Conservation (phyloP, 2,113 vertebrate species). For the Glareola pratincola region DNA sequence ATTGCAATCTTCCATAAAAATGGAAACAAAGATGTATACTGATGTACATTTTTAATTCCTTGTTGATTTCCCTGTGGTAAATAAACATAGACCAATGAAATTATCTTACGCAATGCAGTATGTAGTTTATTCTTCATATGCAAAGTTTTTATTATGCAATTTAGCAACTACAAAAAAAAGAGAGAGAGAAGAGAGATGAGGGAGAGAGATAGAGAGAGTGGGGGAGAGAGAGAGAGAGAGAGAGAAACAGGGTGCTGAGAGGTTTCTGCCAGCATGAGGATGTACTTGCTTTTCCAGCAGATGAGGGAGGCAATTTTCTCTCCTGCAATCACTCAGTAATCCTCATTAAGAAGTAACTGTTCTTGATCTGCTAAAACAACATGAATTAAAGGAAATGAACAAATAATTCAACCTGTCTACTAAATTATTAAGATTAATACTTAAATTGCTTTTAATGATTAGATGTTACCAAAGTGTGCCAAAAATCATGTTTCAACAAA, state of each 20-base stretch:
- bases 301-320: neutral
- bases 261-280: neutral
- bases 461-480: neutral
- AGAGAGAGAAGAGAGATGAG: neutral
- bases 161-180: neutral
- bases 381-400: neutral
- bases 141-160: neutral
- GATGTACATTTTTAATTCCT: neutral
- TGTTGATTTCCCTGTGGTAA: neutral
- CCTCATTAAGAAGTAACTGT: neutral
- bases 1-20: neutral
- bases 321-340: neutral
- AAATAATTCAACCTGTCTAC: neutral
- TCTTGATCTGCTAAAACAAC: constrained; percentile 12
- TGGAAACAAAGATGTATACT: neutral
- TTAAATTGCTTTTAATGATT: neutral
- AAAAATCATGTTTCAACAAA: neutral
- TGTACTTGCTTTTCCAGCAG: neutral
- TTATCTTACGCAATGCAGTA: neutral
- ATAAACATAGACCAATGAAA: neutral
- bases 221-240: neutral
- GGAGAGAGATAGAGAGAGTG: neutral
- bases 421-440: neutral
- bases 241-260: neutral
- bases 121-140: neutral